Evolutionary conservation across 2,888 invertebrate species (phyloP), one percentile per base, ranked within the genome.

Genomic region (Stenoptilia bipunctidactyla): DNA sequence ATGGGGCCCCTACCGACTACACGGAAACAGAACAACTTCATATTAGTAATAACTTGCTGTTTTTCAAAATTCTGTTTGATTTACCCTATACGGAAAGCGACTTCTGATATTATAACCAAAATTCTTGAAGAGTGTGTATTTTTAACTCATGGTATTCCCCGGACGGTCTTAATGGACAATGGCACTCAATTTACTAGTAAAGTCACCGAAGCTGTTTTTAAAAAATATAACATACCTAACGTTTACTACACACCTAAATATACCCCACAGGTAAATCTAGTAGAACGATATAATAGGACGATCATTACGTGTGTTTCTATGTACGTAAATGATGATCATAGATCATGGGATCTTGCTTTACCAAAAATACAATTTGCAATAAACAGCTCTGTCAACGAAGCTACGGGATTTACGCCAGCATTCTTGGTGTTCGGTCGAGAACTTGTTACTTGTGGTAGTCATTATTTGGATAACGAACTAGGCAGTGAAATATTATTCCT

Each of bases 91-190:
- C 27, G 39, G 9, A 15, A 40, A n/a, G 52, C 53, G 5, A 52
- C 49, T n/a, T 15, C 50, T 0, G 41, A 42, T 1, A n/a, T 36
- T 1, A n/a, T n/a, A n/a, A n/a, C n/a, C n/a, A 48, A 1, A 15
- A 15, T 20, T 15, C 15, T 51, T 1, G 54, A 56, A 36, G 43
- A 57, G 2, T 9, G 34, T 1, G 47, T 59, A 2, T 53, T 59
- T 20, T 15, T 58, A 0, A 40, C 55, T 0, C 57, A 57, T 25
- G 60, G 56, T 1, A 37, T 58, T 4, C 51, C 55, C 0, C 44
- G 47, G 10, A 53, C 52, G 0, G 39, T 58, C 1, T 33, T 55
- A 0, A 2, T 52, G 14, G 55, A 55, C 10, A 56, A 58, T 33
- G 55, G 54, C 0, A 38, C 6, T 2, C 56, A 58, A 37, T 56